Base-by-base conservation (phyloP, 2,888 invertebrate species). In the Lobophora halterata region DNA sequence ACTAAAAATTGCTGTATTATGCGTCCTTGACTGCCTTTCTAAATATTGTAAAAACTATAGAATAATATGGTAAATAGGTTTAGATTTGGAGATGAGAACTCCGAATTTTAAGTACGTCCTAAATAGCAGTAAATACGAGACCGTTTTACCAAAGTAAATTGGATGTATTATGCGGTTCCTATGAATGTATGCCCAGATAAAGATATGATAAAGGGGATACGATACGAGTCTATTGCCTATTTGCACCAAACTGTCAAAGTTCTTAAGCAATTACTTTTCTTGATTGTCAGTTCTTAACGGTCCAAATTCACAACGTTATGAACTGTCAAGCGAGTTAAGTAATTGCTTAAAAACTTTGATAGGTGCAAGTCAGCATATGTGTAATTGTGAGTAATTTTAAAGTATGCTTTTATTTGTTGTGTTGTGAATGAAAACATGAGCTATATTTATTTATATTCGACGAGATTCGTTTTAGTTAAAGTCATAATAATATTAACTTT, bases 151-250 rank as follows among this genome's bases (percentile, higher is more conserved):
- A 62, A 66, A 61, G 54, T 57, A 46, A 54, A 53, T 46, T 37
- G 27, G 36, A 52, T 54, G 47, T 39, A 5, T 21, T 9, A 41
- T 20, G 28, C 41, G 39, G 49, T 64, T 58, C 57, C 61, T 52
- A 43, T 32, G 21, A 42, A 39, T 38, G 43, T 60, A 46, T 41
- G 65, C 66, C 58, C 46, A 48, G 40, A 53, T 66, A 65, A 67
- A 67, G 66, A 67, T 67, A 66, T n/a, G n/a, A n/a, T 16, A 35
- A n/a, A 50, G 40, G 51, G 49, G 53, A 50, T 36, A 56, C 27
- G 53, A 50, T 36, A 56, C 27, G 18, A 42, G 30, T 32, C 17
- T 24, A 19, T 26, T 35, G 20, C 19, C 20, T 3, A 16, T 20
- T 21, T 10, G 2, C 10, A 9, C 21, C 17, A 10, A 21, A 23